Conservation (phyloP, 2,888 invertebrate genomes). For the Mimas tiliae region DNA sequence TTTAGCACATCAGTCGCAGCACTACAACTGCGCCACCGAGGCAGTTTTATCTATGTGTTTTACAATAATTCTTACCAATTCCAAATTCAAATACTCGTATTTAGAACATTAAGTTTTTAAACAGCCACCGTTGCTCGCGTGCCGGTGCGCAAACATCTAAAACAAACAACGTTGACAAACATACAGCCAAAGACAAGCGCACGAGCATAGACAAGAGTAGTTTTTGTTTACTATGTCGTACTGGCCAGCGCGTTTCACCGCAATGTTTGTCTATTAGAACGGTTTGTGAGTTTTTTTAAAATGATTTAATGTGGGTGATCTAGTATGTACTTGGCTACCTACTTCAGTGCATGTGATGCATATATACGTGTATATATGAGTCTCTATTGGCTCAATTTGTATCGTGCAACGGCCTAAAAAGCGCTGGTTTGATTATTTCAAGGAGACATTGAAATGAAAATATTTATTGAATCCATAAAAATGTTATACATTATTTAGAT, state of each 20-base stretch:
- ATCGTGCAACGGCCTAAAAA: no score
- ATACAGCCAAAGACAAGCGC: slow-evolving; percentile 34
- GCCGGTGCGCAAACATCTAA: slow-evolving; percentile 48
- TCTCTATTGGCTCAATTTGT: no score
- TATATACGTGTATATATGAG: background rate
- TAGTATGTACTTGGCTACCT: background rate
- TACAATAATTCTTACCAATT: background rate
- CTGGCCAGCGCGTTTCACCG: slow-evolving; percentile 31
- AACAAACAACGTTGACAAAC: slow-evolving; percentile 18
- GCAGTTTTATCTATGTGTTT: no score
- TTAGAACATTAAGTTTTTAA: slow-evolving; percentile 19
- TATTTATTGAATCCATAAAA: no score
- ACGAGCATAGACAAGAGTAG: slow-evolving; percentile 7
- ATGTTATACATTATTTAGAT: no score
- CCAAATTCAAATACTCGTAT: slow-evolving; percentile 9
- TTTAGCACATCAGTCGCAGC: no score
- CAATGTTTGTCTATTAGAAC: slow-evolving; percentile 17
- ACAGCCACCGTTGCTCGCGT: slow-evolving; percentile 49
- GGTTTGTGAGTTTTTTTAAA: slow-evolving; percentile 15
- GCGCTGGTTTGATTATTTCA: no score
- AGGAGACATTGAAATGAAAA: no score
- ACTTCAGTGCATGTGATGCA: background rate
- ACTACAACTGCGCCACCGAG: no score
- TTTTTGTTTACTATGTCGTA: slow-evolving; percentile 30
- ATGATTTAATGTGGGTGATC: slow-evolving; percentile 9